These are phyloP conservation scores for Probaryconus sp. DNA, from an alignment of 1,140 invertebrate genomes.

Conservation along the genomic window DNA sequence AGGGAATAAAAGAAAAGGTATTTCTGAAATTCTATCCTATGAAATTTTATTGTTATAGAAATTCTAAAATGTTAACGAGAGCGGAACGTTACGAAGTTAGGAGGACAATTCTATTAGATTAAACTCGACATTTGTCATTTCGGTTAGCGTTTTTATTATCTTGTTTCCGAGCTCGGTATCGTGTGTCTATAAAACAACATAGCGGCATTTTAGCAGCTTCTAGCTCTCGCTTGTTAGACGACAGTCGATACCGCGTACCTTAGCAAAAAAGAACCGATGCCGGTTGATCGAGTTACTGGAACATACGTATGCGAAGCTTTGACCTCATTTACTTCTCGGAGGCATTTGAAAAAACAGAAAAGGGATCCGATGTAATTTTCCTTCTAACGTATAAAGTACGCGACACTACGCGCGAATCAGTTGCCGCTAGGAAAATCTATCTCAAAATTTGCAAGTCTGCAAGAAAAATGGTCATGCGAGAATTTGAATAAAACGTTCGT, in stretches of 20 bases:
- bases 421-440: constrained; percentile 18
- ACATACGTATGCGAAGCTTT: constrained; percentile 16
- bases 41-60: too few species aligned
- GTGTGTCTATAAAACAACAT: constrained; percentile 7
- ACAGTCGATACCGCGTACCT: constrained; percentile 5
- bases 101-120: too few species aligned
- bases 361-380: constrained; percentile 17
- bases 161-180: neutral
- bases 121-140: too few species aligned
- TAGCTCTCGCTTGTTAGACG: neutral
- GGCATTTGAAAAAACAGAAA: constrained; percentile 3
- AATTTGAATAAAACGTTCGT: constrained; percentile 6
- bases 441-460: constrained; percentile 20
- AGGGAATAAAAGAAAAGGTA: too few species aligned
- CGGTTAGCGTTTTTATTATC: neutral
- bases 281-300: neutral
- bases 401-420: constrained; percentile 11
- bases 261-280: neutral
- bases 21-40: too few species aligned
- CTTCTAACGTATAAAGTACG: constrained; percentile 9
- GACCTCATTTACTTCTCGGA: constrained; percentile 9
- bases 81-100: too few species aligned
- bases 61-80: too few species aligned
- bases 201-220: constrained; percentile 1
- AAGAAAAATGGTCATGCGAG: constrained; percentile 23